Evolutionary conservation across 2,113 vertebrate species (phyloP).

Genomic region (Falcunculus frontatus): DNA sequence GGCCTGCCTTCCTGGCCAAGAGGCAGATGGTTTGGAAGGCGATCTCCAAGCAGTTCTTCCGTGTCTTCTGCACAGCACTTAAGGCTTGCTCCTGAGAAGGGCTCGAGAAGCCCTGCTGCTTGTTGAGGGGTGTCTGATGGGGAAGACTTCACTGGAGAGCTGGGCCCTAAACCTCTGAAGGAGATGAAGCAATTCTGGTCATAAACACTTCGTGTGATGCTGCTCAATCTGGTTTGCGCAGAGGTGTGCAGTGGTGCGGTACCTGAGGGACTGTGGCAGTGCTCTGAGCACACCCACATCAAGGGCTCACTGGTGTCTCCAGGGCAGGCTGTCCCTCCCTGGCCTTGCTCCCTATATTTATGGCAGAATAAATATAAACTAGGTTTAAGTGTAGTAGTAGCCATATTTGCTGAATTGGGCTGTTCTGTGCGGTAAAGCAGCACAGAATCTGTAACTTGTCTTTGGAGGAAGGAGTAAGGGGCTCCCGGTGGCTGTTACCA

Average conservation of each 20-base stretch:
- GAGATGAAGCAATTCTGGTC: neutral
- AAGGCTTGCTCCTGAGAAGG: neutral
- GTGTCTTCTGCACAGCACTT: accelerated
- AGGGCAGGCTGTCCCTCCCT: neutral
- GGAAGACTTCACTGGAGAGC: neutral
- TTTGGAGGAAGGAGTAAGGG: neutral
- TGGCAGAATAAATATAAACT: neutral
- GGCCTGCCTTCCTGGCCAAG: neutral
- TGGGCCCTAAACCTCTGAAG: too few relatives aligned
- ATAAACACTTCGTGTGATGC: neutral
- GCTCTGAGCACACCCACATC: accelerated
- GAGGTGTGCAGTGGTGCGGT: accelerated
- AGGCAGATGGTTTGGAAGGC: neutral
- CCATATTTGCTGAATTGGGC: accelerated
- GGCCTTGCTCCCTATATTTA: neutral
- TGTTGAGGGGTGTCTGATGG: neutral
- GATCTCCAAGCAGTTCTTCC: neutral
- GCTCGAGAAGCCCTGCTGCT: neutral
- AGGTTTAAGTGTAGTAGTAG: neutral
- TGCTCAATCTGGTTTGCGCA: neutral
- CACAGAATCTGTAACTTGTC: neutral
- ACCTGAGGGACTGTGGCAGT: accelerated
- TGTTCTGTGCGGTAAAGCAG: neutral
- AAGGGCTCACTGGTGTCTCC: neutral
- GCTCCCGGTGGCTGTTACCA: accelerated